phyloP scores from a whole-genome alignment of 92 coral and sea anemone genomes.

The Parazoanthus atlanticus region DNA sequence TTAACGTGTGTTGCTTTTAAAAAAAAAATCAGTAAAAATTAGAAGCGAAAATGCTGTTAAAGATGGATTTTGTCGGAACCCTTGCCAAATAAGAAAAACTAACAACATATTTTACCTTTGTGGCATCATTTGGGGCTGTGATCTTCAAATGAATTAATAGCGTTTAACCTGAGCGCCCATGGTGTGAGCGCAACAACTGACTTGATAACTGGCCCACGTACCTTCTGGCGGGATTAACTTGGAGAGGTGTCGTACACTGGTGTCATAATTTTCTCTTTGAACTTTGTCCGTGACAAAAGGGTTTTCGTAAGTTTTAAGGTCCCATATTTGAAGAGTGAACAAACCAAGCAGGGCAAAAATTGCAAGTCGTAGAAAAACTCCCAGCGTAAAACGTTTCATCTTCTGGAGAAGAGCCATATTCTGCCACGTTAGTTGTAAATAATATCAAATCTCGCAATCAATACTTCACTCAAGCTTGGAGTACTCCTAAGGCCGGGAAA shows the following conservation, averaged over 20 bases:
- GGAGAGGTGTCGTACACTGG: background rate
- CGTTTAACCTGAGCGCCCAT: no score
- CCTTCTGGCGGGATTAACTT: background rate
- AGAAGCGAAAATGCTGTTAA: no score
- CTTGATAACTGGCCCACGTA: background rate
- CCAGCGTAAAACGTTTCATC: background rate
- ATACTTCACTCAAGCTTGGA: no score
- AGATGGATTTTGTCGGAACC: no score
- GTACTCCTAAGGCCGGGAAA: background rate
- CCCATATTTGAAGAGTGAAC: background rate
- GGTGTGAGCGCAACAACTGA: background rate
- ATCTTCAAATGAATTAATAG: no score
- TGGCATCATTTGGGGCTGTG: no score
- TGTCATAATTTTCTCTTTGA: background rate
- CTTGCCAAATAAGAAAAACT: no score
- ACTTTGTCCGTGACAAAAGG: background rate
- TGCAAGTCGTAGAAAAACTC: background rate
- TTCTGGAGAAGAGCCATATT: conserved; percentile 10
- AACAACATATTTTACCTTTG: no score
- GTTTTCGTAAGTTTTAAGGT: background rate
- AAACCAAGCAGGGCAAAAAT: background rate
- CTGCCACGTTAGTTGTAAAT: conserved; percentile 11
- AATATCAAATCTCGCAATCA: background rate
- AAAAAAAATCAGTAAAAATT: no score
- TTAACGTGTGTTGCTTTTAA: no score